Evolutionary conservation across 2,113 vertebrate species (phyloP).

Genomic region (Paraplagusia blochii): DNA sequence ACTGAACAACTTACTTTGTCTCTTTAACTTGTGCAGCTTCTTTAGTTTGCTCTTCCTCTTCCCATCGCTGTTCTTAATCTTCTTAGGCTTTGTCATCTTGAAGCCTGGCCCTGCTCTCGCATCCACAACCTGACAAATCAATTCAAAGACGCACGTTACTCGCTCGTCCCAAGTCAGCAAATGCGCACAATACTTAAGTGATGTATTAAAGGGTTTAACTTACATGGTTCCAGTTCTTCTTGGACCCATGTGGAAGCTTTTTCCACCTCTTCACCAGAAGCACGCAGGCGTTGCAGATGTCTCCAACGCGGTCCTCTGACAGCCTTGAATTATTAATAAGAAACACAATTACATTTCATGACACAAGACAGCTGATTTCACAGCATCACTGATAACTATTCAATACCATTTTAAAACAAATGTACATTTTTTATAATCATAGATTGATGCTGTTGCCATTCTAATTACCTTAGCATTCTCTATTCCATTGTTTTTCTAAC

Average conservation of each 20-base stretch:
- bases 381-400: too few relatives aligned
- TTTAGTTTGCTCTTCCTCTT: constrained; percentile 79
- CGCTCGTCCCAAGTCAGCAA: background rate
- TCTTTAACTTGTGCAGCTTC: constrained; percentile 77
- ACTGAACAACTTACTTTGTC: constrained; percentile 72
- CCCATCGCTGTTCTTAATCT: constrained; percentile 75
- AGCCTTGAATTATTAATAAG: constrained; percentile 52
- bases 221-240: constrained; percentile 84
- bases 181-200: too few relatives aligned
- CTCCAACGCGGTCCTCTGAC: constrained; percentile 77
- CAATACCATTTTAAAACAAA: too few relatives aligned
- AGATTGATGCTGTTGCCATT: too few relatives aligned
- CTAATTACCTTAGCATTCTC: too few relatives aligned
- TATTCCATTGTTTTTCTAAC: too few relatives aligned
- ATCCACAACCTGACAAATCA: constrained; percentile 76
- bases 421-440: too few relatives aligned
- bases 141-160: background rate
- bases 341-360: background rate
- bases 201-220: too few relatives aligned
- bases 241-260: constrained; percentile 79
- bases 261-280: constrained; percentile 82
- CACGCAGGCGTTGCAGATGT: constrained; percentile 83
- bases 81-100: constrained; percentile 81
- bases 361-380: too few relatives aligned
- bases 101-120: constrained; percentile 81